Evolutionary conservation across 2,797 vertebrate species (phyloP).

Genomic region (Microctenopoma stevenorrisi): DNA sequence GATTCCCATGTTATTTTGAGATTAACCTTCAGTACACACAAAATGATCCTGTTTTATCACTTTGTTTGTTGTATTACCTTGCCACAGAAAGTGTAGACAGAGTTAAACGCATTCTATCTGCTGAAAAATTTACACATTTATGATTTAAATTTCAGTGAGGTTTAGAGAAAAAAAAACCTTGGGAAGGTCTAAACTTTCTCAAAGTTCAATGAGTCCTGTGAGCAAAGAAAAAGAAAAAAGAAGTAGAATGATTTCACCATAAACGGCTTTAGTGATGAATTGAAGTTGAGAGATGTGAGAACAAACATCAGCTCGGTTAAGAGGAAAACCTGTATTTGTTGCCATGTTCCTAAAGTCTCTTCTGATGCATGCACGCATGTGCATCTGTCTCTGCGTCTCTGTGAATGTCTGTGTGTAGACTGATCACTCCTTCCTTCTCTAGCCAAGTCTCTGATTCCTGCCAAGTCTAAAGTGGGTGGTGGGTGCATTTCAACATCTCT

Average conservation of each 20-base stretch:
- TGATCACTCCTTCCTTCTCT: constrained; percentile 56
- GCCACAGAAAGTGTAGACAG: neutral
- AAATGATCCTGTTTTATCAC: neutral
- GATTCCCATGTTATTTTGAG: no score
- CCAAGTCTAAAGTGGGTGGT: constrained; percentile 76
- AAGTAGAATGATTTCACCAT: constrained; percentile 42
- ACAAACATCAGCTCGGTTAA: constrained; percentile 71
- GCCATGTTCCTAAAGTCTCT: constrained; percentile 72
- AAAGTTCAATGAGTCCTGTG: constrained; percentile 37
- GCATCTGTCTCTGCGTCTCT: constrained; percentile 1
- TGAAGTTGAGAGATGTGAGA: constrained; percentile 64
- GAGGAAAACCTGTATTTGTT: constrained; percentile 65
- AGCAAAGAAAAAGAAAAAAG: constrained; percentile 18
- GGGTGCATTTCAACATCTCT: constrained; percentile 77
- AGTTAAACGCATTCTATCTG: constrained; percentile 4
- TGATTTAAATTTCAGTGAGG: neutral
- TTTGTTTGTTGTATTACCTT: neutral
- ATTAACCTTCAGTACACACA: no score
- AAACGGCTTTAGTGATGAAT: constrained; percentile 56
- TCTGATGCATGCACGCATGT: constrained; percentile 53
- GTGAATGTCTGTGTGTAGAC: constrained; percentile 4
- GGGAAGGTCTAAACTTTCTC: constrained; percentile 16
- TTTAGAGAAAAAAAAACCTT: neutral
- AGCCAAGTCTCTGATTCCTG: constrained; percentile 72
- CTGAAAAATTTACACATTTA: constrained; percentile 15